A percentile compares a stretch with the other conserved stretches of the same genome.
Evolutionary conservation across 1,140 invertebrate species (phyloP).

Genomic region (Onthophagus taurus): DNA sequence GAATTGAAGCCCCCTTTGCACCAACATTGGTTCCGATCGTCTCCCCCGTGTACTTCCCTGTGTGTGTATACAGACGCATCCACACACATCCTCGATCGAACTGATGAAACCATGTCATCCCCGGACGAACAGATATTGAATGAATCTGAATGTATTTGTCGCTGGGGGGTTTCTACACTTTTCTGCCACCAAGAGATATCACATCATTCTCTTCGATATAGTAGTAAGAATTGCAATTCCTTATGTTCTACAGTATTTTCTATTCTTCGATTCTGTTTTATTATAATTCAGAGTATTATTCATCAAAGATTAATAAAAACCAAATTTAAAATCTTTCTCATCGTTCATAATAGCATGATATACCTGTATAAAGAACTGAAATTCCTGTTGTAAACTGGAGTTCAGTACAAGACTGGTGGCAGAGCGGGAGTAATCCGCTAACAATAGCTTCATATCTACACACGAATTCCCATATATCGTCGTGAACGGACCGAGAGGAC

Average conservation of each 20-base stretch:
- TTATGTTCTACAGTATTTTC: no score
- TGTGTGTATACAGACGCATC: conserved; percentile 13
- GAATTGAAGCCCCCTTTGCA: conserved; percentile 22
- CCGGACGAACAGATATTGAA: conserved; percentile 20
- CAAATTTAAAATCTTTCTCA: no score
- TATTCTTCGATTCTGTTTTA: no score
- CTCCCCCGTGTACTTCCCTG: conserved; percentile 14
- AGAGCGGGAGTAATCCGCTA: conserved; percentile 29
- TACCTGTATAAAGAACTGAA: no score
- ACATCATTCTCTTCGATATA: no score
- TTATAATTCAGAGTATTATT: no score
- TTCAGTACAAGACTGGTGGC: conserved; percentile 34
- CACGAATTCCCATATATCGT: conserved; percentile 34
- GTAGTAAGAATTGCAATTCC: no score
- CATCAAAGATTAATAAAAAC: no score
- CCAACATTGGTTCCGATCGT: conserved; percentile 22
- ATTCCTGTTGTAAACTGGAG: no score
- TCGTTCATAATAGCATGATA: no score
- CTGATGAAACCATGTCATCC: conserved; percentile 18
- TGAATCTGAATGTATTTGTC: conserved; percentile 18
- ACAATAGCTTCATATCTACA: conserved; percentile 35
- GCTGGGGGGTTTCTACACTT: no score
- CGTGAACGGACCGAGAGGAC: conserved; percentile 29
- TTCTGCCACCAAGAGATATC: no score
- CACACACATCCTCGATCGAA: conserved; percentile 12